phyloP scores from a whole-genome alignment of 2,797 vertebrate species.

The Rhinella marina region DNA sequence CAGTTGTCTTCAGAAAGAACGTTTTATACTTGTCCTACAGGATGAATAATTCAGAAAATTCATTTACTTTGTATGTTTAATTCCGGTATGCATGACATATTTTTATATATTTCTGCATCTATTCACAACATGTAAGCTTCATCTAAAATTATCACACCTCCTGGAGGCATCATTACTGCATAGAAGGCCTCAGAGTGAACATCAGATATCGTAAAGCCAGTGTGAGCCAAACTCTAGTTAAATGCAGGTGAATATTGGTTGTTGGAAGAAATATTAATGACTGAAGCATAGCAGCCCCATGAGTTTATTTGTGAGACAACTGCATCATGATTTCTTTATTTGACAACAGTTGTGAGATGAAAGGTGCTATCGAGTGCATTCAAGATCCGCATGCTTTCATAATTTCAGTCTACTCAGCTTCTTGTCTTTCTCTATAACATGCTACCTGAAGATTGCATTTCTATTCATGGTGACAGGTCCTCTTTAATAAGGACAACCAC shows the following conservation, averaged over 20 bases:
- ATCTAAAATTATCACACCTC: not conserved
- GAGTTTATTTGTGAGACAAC: not conserved
- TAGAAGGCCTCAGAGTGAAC: not conserved
- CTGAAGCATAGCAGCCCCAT: not conserved
- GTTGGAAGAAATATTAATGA: not conserved
- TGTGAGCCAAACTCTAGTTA: not conserved
- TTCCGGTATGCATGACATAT: not conserved
- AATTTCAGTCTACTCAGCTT: too few species aligned
- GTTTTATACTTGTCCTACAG: not conserved
- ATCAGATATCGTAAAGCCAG: not conserved
- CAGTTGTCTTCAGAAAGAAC: not conserved
- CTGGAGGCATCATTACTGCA: not conserved
- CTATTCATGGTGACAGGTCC: too few species aligned
- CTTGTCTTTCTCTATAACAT: too few species aligned
- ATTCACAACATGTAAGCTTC: not conserved
- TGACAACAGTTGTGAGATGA: not conserved
- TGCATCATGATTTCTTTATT: not conserved
- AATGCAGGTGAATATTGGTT: not conserved
- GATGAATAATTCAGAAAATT: not conserved
- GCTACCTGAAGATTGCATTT: too few species aligned
- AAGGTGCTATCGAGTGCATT: not conserved
- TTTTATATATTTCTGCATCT: not conserved
- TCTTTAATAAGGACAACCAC: not conserved
- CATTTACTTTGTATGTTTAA: not conserved
- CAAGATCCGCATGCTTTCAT: too few species aligned